Conservation (phyloP, 1,140 invertebrate genomes). For the Tachypleus tridentatus region DNA sequence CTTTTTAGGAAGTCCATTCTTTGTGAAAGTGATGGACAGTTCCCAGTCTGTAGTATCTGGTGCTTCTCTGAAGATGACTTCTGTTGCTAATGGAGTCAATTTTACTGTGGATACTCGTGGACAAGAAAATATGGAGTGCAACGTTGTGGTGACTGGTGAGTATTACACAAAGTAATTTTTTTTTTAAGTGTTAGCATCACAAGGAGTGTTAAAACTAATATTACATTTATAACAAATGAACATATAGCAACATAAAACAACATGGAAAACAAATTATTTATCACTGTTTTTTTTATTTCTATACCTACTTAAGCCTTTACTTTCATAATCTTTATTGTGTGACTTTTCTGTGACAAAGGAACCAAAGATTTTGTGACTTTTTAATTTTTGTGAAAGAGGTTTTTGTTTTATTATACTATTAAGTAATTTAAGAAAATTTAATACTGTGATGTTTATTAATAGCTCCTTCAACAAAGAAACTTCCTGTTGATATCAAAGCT, state of each 20-base stretch:
- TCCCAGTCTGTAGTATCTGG: slow-evolving; percentile 47
- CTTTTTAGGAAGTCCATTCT: slow-evolving; percentile 65
- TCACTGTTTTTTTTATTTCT: not conserved
- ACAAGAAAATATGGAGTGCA: slow-evolving; percentile 30
- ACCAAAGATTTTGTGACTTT: too few relatives aligned
- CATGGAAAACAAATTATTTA: not conserved
- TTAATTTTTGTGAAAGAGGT: too few relatives aligned
- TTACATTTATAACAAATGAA: too few relatives aligned
- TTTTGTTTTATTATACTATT: too few relatives aligned
- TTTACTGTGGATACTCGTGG: slow-evolving; percentile 49
- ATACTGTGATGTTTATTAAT: not conserved
- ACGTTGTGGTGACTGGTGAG: slow-evolving; percentile 35
- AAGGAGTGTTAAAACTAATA: too few relatives aligned
- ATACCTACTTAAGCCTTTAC: too few relatives aligned
- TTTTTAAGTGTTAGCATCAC: not conserved
- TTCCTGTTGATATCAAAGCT: slow-evolving; percentile 13
- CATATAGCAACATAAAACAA: not conserved
- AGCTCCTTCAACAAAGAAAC: slow-evolving; percentile 15
- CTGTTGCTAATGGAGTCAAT: slow-evolving; percentile 44
- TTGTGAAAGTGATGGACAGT: slow-evolving; percentile 49
- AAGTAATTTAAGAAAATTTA: too few relatives aligned
- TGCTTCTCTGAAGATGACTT: slow-evolving; percentile 46
- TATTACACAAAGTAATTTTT: slow-evolving; percentile 9
- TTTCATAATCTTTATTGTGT: too few relatives aligned
- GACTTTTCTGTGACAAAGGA: too few relatives aligned